Conservation (phyloP, 2,113 vertebrate species). For the Echinops telfairi region DNA sequence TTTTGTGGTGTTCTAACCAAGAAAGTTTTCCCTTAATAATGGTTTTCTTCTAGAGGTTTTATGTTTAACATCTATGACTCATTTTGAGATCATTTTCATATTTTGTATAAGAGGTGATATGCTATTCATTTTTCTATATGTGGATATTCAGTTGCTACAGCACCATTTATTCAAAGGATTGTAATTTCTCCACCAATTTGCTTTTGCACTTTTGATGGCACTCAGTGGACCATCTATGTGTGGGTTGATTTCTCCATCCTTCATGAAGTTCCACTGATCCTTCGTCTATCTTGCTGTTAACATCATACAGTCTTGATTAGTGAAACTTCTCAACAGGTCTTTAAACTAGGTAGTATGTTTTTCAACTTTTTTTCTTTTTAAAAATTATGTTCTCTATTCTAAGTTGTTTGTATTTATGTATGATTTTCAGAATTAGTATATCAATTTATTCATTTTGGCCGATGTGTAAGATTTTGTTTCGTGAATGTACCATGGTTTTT, state of each 20-base stretch:
- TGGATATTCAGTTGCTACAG: not conserved
- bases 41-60: not conserved
- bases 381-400: not conserved
- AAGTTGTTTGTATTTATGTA: conserved; percentile 14
- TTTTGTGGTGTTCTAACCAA: not conserved
- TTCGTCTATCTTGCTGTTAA: not conserved
- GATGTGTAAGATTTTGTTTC: not conserved
- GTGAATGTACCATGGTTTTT: too few species aligned
- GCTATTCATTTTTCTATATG: conserved; percentile 1
- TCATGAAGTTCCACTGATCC: not conserved
- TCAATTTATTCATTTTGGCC: not conserved
- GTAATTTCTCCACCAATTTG: not conserved
- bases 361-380: not conserved
- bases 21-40: not conserved
- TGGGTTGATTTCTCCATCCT: not conserved
- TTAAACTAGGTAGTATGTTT: not conserved
- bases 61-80: not conserved
- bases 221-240: not conserved
- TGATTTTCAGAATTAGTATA: not conserved
- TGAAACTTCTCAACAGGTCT: not conserved
- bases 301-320: not conserved
- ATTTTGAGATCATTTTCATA: not conserved
- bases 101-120: not conserved
- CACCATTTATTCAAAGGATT: conserved; percentile 3
- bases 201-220: not conserved